Percentiles rank a stretch among this genome's conserved stretches.
Evolutionary conservation across 2,113 vertebrate species (phyloP).

Genomic region (Python bivittatus): DNA sequence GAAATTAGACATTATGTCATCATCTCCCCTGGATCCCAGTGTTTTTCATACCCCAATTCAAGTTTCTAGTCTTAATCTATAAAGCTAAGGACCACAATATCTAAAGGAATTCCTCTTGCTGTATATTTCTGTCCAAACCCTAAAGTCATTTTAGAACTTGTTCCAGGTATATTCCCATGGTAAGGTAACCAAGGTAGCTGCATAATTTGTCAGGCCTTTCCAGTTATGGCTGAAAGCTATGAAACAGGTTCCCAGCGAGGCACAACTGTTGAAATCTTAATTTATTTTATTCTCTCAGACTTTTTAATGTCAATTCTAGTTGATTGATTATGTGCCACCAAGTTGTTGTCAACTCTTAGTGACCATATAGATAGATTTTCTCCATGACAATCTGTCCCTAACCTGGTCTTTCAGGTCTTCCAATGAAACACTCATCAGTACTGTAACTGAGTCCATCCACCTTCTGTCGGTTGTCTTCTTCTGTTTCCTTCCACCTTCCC

Average conservation of each 20-base stretch:
- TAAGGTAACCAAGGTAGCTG: background rate
- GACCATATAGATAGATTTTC: background rate
- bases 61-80: background rate
- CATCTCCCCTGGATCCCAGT: background rate
- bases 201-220: background rate
- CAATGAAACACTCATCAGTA: background rate
- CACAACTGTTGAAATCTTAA: background rate
- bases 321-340: background rate
- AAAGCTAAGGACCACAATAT: background rate
- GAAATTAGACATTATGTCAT: background rate
- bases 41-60: background rate
- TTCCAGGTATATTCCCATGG: background rate
- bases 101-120: background rate
- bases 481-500: background rate
- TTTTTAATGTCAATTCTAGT: background rate
- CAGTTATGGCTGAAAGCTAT: background rate
- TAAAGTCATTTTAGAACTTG: background rate
- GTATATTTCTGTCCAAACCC: background rate
- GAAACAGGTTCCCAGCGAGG: background rate
- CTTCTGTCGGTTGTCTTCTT: background rate
- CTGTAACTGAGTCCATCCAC: background rate
- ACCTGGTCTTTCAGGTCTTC: background rate
- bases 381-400: background rate
- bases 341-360: background rate
- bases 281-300: background rate